Conservation (phyloP, 2,888 invertebrate species). For the Acanthosoma haemorrhoidale region DNA sequence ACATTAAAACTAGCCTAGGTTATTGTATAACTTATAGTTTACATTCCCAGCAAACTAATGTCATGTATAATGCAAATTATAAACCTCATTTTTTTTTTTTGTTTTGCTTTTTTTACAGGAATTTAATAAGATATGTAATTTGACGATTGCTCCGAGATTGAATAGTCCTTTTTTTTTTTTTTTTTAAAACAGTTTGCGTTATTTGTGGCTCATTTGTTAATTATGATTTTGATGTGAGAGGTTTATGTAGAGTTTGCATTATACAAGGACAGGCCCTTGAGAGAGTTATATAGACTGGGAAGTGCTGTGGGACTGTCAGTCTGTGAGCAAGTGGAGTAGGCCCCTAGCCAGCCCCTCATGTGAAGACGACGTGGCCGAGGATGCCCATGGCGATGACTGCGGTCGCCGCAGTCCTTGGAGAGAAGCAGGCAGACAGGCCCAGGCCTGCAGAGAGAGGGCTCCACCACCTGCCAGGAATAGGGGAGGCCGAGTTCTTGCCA, state of each 20-base stretch:
- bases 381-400: constrained; percentile 47
- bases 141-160: not conserved
- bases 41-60: constrained; percentile 35
- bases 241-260: not conserved
- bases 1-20: constrained; percentile 34
- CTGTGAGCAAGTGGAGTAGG: constrained; percentile 35
- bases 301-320: constrained; percentile 29
- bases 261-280: constrained; percentile 7
- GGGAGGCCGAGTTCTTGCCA: constrained; percentile 52
- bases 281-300: constrained; percentile 9
- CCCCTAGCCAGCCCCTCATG: constrained; percentile 35
- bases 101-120: no score
- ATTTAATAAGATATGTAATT: not conserved
- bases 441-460: constrained; percentile 51
- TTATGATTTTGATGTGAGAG: no score
- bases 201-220: not conserved
- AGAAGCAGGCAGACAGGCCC: constrained; percentile 49
- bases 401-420: constrained; percentile 48
- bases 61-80: constrained; percentile 27
- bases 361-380: constrained; percentile 45
- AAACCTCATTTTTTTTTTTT: not conserved
- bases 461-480: constrained; percentile 50
- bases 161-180: not conserved
- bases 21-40: constrained; percentile 36
- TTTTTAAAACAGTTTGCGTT: not conserved